Evolutionary conservation across 2,113 vertebrate genomes (phyloP).

Genomic region (Thryonomys swinderianus): DNA sequence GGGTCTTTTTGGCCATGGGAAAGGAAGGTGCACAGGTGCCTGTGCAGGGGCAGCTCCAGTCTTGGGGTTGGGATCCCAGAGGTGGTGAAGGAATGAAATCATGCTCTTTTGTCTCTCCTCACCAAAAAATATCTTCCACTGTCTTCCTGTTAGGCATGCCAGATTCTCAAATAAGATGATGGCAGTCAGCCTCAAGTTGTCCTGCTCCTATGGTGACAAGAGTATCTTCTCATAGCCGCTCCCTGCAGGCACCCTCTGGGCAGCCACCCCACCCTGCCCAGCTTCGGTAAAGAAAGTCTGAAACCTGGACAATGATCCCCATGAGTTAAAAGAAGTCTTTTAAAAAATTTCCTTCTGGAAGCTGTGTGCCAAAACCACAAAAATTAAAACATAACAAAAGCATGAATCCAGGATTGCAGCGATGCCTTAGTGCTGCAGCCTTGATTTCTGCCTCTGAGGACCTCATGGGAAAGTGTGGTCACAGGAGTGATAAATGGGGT

Average conservation of each 20-base stretch:
- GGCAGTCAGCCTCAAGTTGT: constrained; percentile 78
- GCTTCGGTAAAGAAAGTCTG: not conserved
- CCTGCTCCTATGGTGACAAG: constrained; percentile 76
- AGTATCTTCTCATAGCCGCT: not conserved
- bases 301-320: too few relatives aligned
- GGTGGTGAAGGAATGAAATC: constrained; percentile 80
- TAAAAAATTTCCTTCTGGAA: not conserved
- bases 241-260: fast-evolving
- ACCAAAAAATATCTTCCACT: constrained; percentile 76
- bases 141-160: constrained; percentile 76
- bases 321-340: too few relatives aligned
- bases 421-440: not conserved
- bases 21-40: not conserved
- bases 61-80: constrained; percentile 80
- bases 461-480: not conserved
- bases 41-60: constrained; percentile 24
- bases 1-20: fast-evolving
- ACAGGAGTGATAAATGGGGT: not conserved
- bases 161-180: constrained; percentile 76
- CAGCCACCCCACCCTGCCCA: too few relatives aligned
- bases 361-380: fast-evolving
- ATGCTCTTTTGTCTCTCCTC: constrained; percentile 82
- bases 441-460: not conserved
- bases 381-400: not conserved
- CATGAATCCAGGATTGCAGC: not conserved